Percentiles rank a stretch among this genome's conserved stretches.
Conservation (phyloP, 1,140 invertebrate species). For the Cyrtorhinus lividipennis region DNA sequence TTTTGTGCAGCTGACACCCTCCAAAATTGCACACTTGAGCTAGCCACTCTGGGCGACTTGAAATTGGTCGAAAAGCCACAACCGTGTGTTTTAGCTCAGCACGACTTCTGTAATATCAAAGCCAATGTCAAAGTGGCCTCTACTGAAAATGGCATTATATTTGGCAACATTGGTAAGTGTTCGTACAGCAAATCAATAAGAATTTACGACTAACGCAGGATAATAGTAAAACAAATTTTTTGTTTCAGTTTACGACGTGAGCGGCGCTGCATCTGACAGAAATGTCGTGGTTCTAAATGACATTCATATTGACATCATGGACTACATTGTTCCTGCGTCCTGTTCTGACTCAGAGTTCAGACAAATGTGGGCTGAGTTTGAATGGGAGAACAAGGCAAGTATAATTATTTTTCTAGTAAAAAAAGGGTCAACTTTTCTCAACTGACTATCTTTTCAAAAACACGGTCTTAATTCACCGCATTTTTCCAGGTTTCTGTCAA, state of each 20-base stretch:
- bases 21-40: constrained; percentile 93
- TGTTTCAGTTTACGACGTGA: constrained; percentile 87
- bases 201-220: too few species aligned
- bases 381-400: constrained; percentile 97
- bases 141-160: constrained; percentile 98
- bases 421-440: too few species aligned
- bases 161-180: constrained; percentile 77
- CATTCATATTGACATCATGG: constrained; percentile 99
- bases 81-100: constrained; percentile 84
- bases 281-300: constrained; percentile 98
- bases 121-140: constrained; percentile 91
- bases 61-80: constrained; percentile 96
- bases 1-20: constrained; percentile 60
- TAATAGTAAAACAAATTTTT: constrained; percentile 17
- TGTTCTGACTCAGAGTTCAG: constrained; percentile 94
- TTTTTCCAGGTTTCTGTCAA: constrained; percentile 87
- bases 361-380: constrained; percentile 99
- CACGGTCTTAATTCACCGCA: too few species aligned
- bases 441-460: too few species aligned
- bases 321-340: constrained; percentile 95
- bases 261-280: constrained; percentile 78
- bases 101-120: constrained; percentile 97
- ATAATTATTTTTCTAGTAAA: not conserved
- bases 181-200: not conserved
- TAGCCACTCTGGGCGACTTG: constrained; percentile 93